These are phyloP conservation scores for Myxocyprinus asiaticus DNA, from an alignment of 2,113 vertebrate genomes.

Conservation along the genomic window DNA sequence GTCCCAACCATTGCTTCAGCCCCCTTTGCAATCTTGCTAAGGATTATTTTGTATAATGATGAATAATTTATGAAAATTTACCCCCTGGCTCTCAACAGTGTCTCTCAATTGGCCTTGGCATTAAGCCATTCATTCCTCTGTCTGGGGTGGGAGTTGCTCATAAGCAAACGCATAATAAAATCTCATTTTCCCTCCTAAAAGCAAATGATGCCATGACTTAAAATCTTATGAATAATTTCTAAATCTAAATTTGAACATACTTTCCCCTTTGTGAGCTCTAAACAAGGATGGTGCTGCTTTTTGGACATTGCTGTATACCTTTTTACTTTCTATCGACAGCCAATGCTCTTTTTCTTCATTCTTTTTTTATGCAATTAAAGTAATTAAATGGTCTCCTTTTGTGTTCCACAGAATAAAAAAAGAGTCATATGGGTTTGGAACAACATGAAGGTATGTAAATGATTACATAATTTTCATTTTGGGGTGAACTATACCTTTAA, in stretches of 20 bases:
- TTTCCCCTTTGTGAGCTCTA: conserved; percentile 55
- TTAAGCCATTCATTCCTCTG: conserved; percentile 71
- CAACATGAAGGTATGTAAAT: too few species aligned
- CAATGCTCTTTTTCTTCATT: neutral
- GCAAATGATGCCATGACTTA: conserved; percentile 70
- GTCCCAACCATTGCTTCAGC: conserved; percentile 63
- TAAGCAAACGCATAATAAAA: conserved; percentile 74
- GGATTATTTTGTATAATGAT: conserved; percentile 78
- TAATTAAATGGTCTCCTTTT: too few species aligned
- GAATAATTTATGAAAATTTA: conserved; percentile 80
- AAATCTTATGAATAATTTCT: conserved; percentile 65
- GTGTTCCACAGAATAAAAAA: too few species aligned
- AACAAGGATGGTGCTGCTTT: conserved; percentile 35
- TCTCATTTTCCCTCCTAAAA: conserved; percentile 71
- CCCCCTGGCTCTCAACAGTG: conserved; percentile 70
- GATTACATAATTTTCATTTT: too few species aligned
- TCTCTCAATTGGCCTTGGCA: conserved; percentile 82
- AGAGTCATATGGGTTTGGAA: too few species aligned
- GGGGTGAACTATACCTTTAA: too few species aligned
- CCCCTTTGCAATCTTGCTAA: conserved; percentile 67
- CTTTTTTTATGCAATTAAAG: too few species aligned
- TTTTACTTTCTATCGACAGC: conserved; percentile 21
- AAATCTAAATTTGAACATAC: conserved; percentile 62
- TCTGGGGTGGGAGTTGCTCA: conserved; percentile 71
- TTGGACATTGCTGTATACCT: conserved; percentile 12